These are phyloP conservation scores for Diaperis boleti DNA, from an alignment of 2,888 invertebrate species.

Conservation along the genomic window DNA sequence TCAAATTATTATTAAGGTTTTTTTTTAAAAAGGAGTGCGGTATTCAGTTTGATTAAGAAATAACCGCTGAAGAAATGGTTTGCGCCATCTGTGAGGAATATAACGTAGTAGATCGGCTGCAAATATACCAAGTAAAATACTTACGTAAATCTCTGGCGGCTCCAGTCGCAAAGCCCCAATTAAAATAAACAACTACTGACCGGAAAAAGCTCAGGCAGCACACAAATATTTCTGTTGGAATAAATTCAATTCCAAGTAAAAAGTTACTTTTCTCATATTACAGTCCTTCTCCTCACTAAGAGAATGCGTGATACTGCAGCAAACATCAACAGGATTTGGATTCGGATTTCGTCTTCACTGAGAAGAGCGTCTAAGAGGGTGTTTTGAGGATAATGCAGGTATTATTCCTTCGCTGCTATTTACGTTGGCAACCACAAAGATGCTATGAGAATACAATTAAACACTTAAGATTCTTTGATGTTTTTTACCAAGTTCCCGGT, in stretches of 20 bases:
- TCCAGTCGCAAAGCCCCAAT: not conserved
- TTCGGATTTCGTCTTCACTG: constrained; percentile 16
- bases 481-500: no score
- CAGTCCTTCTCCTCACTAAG: not conserved
- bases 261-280: not conserved
- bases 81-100: not conserved
- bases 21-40: no score
- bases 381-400: constrained; percentile 9
- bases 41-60: not conserved
- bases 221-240: not conserved
- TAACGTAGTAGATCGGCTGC: not conserved
- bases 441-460: not conserved
- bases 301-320: not conserved
- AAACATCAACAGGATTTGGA: constrained; percentile 13
- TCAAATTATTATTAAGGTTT: no score
- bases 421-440: not conserved
- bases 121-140: no score
- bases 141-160: no score
- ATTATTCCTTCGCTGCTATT: constrained; percentile 6
- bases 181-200: not conserved
- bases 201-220: not conserved
- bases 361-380: constrained; percentile 15
- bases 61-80: not conserved
- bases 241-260: not conserved
- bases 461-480: not conserved